A percentile compares a stretch with the other conserved stretches of the same genome.
Conservation (phyloP, 2,113 vertebrate genomes). For the Colinus virginianus region DNA sequence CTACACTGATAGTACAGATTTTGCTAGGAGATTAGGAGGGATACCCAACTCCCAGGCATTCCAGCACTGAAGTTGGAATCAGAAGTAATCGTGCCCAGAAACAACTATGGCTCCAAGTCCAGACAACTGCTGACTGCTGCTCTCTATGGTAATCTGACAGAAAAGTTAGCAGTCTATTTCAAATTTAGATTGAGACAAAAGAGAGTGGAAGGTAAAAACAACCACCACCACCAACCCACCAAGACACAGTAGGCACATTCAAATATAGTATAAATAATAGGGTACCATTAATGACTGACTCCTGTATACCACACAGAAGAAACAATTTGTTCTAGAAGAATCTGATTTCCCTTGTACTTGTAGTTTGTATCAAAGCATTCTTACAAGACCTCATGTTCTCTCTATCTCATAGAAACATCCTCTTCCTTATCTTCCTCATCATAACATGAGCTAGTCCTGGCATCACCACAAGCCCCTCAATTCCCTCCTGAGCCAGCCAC, state of each 20-base stretch:
- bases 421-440: not conserved
- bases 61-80: not conserved
- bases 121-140: not conserved
- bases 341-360: not conserved
- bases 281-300: not conserved
- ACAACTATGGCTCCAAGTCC: not conserved
- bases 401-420: not conserved
- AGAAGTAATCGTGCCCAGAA: not conserved
- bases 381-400: not conserved
- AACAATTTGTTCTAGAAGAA: not conserved
- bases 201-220: not conserved
- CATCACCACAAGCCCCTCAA: not conserved
- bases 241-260: not conserved
- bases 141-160: not conserved
- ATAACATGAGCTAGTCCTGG: not conserved
- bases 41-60: not conserved
- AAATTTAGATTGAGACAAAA: not conserved
- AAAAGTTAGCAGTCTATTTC: not conserved
- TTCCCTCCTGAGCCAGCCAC: not conserved
- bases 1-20: not conserved
- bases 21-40: not conserved
- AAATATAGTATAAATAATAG: not conserved
- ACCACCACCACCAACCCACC: no score
- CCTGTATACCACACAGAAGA: not conserved
- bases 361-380: not conserved